Base-by-base conservation (phyloP, 2,797 vertebrate species). In the Centropyge bicolor region DNA sequence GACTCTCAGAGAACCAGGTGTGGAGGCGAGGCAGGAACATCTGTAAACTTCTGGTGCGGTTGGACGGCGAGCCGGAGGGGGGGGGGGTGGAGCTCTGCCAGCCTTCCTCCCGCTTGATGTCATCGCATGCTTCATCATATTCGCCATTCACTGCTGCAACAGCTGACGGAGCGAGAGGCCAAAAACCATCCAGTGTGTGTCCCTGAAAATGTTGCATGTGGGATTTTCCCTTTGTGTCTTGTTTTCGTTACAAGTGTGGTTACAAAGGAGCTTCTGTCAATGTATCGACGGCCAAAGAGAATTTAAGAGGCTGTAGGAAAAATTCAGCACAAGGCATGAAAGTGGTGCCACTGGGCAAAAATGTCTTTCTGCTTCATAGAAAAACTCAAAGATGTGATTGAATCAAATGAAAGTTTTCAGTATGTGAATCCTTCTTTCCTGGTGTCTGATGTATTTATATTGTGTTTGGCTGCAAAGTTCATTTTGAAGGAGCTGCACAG, bases 1-100 rank as follows among this genome's bases (percentile, higher is more conserved):
- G 68, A 51, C 9, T 52, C n/a, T 24, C 31, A 7, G 31, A 86
- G 65, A 74, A 86, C 89, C 91, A 92, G 89, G 84, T 93, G 90
- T 89, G 60, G 54, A 3, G 5, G 6, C 9, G 46, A 31, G 12
- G 41, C 35, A 13, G 45, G 40, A 80, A 84, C 89, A 90, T 87
- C 85, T 91, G 89, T 67, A 81, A 46, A 12, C 22, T 60, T 5
- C 60, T 57, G 62, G 2, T 57, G 48, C n/a, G 72, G 57, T 49
- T 31, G 61, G 45, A 81, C 35, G 3, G 22, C 6, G 59, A 70
- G 82, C 85, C 54, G 12, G 66, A 52, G 27, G 83, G 62, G 35
- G 13, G 72, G 80, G 71, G 62, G 35, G 13, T 74, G 80, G 71
- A 57, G 36, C 20, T 24, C 6, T 19, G 72, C 80, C 85, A 79